Conservation (phyloP, 2,113 vertebrate genomes). For the Chinchilla lanigera region DNA sequence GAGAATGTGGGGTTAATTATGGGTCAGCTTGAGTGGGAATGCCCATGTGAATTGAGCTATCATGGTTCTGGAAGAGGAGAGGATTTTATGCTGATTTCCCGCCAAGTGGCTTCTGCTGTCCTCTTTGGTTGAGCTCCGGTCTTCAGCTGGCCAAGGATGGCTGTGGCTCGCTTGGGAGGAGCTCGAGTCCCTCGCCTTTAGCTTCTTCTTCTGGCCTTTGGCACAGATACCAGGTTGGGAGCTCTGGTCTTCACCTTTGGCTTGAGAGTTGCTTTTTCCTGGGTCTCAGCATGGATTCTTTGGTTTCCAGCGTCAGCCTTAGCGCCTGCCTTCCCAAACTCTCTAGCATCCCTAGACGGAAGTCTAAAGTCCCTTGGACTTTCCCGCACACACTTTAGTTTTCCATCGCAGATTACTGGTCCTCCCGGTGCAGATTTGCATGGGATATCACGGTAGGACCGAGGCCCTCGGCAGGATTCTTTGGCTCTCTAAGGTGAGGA, state of each 20-base stretch:
- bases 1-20: not conserved
- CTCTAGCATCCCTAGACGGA: not conserved
- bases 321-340: fast-evolving
- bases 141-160: not conserved
- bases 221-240: not conserved
- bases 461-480: not conserved
- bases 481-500: not conserved
- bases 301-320: not conserved
- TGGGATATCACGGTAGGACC: not conserved
- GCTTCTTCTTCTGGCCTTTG: not conserved
- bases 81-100: not conserved
- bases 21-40: not conserved
- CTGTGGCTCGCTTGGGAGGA: not conserved
- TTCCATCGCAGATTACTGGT: not conserved
- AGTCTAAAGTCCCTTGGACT: not conserved
- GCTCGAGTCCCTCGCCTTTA: not conserved
- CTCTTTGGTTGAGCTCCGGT: not conserved
- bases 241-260: not conserved
- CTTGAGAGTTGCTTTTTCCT: not conserved
- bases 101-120: not conserved
- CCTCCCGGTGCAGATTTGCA: not conserved
- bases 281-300: not conserved
- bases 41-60: not conserved
- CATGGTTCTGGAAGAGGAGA: not conserved
- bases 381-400: not conserved